Conservation (phyloP, 2,797 vertebrate genomes). For the Lepus townsendii region DNA sequence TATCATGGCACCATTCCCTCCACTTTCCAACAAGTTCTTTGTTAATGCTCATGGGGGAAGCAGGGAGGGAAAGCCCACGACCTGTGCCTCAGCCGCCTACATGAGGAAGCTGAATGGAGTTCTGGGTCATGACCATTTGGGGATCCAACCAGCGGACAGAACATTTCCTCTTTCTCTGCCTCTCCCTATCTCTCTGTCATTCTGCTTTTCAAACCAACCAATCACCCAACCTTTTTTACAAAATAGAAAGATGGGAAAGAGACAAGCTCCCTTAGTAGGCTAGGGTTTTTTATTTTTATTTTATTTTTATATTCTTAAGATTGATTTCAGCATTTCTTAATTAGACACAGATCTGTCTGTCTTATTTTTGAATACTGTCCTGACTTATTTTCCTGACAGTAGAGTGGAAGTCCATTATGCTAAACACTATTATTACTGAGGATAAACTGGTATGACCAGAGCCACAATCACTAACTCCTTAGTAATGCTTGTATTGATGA, state of each 20-base stretch:
- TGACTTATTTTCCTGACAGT: not conserved
- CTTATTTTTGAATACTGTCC: slow-evolving; percentile 3
- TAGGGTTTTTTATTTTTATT: not conserved
- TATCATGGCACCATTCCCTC: too few relatives aligned
- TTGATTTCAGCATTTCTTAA: not conserved
- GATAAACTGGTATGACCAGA: not conserved
- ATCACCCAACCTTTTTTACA: too few relatives aligned
- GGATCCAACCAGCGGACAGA: too few relatives aligned
- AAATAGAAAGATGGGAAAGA: not conserved
- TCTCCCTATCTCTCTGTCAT: too few relatives aligned
- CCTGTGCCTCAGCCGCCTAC: too few relatives aligned
- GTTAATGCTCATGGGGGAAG: too few relatives aligned
- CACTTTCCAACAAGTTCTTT: too few relatives aligned
- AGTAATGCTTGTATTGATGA: not conserved
- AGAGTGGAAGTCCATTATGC: not conserved
- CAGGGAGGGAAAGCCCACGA: too few relatives aligned
- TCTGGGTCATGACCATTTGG: too few relatives aligned
- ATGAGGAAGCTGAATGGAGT: too few relatives aligned
- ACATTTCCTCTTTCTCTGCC: too few relatives aligned
- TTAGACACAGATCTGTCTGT: not conserved
- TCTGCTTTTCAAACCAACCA: too few relatives aligned
- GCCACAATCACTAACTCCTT: not conserved
- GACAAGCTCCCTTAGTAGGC: not conserved
- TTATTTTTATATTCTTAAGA: not conserved
- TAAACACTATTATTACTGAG: not conserved